Conservation (phyloP, 2,888 invertebrate genomes). For the Ditylenchus weischeri region DNA sequence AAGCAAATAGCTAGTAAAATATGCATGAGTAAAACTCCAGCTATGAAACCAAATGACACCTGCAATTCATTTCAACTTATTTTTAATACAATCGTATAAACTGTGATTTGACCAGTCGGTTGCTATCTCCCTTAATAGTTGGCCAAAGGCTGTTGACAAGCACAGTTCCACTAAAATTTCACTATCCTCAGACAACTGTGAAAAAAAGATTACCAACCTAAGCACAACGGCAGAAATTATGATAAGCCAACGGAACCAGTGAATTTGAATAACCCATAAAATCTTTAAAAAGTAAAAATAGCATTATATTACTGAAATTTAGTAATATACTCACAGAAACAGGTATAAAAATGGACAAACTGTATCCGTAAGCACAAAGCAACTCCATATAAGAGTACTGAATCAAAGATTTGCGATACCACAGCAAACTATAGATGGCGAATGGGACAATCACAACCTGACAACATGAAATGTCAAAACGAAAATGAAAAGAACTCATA, state of each 20-base stretch:
- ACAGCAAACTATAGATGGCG: constrained; percentile 77
- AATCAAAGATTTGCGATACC: constrained; percentile 65
- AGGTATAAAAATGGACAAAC: constrained; percentile 86
- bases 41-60: constrained; percentile 68
- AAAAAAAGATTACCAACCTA: background rate
- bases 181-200: background rate
- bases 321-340: constrained; percentile 68
- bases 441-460: constrained; percentile 75
- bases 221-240: constrained; percentile 74
- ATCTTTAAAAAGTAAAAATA: constrained; percentile 61
- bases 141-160: constrained; percentile 79
- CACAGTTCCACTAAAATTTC: constrained; percentile 75
- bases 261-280: constrained; percentile 75
- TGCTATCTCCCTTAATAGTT: constrained; percentile 66
- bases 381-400: constrained; percentile 73
- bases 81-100: too few relatives aligned
- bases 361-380: constrained; percentile 91
- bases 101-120: constrained; percentile 54
- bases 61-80: constrained; percentile 47
- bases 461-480: too few relatives aligned
- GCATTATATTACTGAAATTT: background rate
- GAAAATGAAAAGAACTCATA: too few relatives aligned
- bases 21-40: constrained; percentile 74
- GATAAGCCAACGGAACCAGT: constrained; percentile 81
- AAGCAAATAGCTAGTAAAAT: constrained; percentile 80